Evolutionary conservation across 1,140 invertebrate genomes (phyloP), one percentile per base, ranked within the genome.

Genomic region (Melipona quadrifasciata): DNA sequence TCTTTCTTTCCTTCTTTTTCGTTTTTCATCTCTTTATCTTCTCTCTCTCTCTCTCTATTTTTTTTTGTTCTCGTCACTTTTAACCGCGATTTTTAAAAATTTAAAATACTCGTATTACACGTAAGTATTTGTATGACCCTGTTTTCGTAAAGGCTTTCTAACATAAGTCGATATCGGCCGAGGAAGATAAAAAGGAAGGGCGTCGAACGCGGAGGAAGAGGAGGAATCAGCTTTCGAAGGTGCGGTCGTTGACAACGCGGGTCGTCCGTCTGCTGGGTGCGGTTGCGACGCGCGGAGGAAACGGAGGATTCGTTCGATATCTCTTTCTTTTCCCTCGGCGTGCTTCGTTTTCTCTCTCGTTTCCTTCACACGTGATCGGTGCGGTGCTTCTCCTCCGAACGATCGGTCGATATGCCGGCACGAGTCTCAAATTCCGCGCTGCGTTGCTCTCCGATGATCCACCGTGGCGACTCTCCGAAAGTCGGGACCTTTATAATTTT

Each of bases 141-240:
- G 94, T 95, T 94, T 91, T 94, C 91, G 87, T 94, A 91, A 95
- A 94, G 93, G 93, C 94, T 95, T 95, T 89, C 90, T 93, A 95
- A 94, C 91, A 86, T 93, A 94, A 94, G 87, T 94, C 91, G 88
- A 86, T 92, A 91, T 91, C 91, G 92, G 91, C 92, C 91, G 88
- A 92, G 85, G 85, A 87, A 86, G 79, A 79, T 86, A 80, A 86
- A 81, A 80, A 89, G 76, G 72, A 85, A 88, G 80, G 53, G 76
- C 80, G 34, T 84, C 68, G 80, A 57, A 82, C 71, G 78, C 47
- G 75, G 67, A 72, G 74, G 82, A 87, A 55, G 78, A 68, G 74
- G 58, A 80, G 72, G 71, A 75, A 71, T 75, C 67, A 84, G 70
- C 72, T 72, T 67, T 75, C 34, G 67, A 53, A 51, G 80, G 24